Percentiles rank a stretch among this genome's conserved stretches.
Evolutionary conservation across 2,113 vertebrate species (phyloP).

Genomic region (Hiodon alosoides): DNA sequence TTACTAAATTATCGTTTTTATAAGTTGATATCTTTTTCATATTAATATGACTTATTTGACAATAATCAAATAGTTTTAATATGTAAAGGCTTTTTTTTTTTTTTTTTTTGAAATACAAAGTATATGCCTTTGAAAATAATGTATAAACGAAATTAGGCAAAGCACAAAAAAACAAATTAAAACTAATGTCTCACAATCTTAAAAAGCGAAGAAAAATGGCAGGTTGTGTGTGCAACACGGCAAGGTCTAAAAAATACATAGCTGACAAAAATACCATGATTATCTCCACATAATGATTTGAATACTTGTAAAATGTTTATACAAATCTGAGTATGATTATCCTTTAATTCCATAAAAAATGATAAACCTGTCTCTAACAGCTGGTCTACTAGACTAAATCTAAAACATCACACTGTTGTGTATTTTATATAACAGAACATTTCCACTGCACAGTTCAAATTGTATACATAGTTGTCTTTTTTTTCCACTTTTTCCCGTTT

Average conservation of each 20-base stretch:
- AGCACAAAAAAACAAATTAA: conserved; percentile 3
- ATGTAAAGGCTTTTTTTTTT: conserved; percentile 53
- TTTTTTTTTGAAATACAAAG: conserved; percentile 51
- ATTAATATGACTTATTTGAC: conserved; percentile 46
- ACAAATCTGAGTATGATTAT: conserved; percentile 81
- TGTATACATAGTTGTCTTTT: conserved; percentile 81
- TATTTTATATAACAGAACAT: conserved; percentile 88
- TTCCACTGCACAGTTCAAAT: conserved; percentile 90
- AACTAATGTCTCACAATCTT: conserved; percentile 41
- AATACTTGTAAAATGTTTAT: conserved; percentile 87
- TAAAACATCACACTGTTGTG: conserved; percentile 84
- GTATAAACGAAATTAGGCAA: conserved; percentile 12
- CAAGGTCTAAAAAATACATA: conserved; percentile 54
- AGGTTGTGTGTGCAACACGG: conserved; percentile 81
- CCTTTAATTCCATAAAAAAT: conserved; percentile 74
- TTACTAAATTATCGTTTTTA: conserved; percentile 49
- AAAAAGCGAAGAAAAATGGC: conserved; percentile 69
- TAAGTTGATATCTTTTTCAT: conserved; percentile 45
- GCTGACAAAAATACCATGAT: conserved; percentile 78
- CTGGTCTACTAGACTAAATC: conserved; percentile 86
- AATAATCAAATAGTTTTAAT: conserved; percentile 56
- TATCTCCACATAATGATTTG: conserved; percentile 79
- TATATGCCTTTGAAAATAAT: conserved; percentile 48
- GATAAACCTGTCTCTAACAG: conserved; percentile 81
- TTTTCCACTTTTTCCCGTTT: conserved; percentile 41